Evolutionary conservation across 2,888 invertebrate species (phyloP), one percentile per base, ranked within the genome.

Genomic region (Pecten maximus): DNA sequence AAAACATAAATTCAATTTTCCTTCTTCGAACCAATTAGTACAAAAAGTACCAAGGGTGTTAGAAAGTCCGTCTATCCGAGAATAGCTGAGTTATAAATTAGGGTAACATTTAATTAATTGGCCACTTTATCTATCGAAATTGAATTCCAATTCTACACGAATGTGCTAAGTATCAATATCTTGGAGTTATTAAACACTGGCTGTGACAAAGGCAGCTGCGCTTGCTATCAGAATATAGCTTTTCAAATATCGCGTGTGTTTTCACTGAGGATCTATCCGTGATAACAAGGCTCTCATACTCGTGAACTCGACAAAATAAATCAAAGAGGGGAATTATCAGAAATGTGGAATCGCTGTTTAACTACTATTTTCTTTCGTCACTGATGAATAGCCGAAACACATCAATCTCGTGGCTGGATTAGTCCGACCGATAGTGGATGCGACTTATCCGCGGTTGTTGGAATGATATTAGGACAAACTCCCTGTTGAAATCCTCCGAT

Each of bases 301-400:
- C 74, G 74, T 74, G 74, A 74, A 74, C 74, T 74, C 74, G 74
- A 74, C 74, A 74, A 74, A 35, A 74, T 74, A 74, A 74, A 74
- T 74, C 74, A 91, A 91, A 89, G 88, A 48, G 48, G 87, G 91
- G 88, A 89, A 90, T 74, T 35, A 74, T 40, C 23, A 88, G 90
- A 90, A 88, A 88, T 91, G 60, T 44, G 50, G 89, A 91, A 91
- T 91, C 89, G 89, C 89, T 89, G 90, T 91, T 91, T 91, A 91
- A 90, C 90, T 48, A 87, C 35, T 40, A 54, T 39, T 40, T 88
- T 90, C 90, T 88, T 90, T 90, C 88, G 74, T 74, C 74, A 10
- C 35, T 74, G 74, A 35, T 74, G 74, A 74, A 74, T 74, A 74
- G 74, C 74, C 28, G 74, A 74, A 28, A 28, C 35, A 28, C 74